phyloP scores from a whole-genome alignment of 2,888 invertebrate species.

The Pyrgus malvae region DNA sequence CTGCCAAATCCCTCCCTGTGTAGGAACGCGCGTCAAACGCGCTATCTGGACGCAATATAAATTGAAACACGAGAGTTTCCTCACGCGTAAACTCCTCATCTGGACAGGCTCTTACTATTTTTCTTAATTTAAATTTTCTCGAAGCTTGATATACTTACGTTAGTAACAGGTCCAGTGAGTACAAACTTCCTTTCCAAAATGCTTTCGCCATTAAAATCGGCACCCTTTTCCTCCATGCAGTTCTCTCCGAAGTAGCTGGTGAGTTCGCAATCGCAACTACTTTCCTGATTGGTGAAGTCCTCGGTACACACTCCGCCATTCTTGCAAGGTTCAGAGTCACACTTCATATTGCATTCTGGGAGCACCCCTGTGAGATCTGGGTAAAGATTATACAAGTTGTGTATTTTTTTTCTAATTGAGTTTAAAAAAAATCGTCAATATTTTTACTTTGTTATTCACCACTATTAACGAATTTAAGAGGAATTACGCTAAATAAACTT shows the following conservation, averaged over 20 bases:
- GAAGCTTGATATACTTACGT: conserved; percentile 45
- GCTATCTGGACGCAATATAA: too few species aligned
- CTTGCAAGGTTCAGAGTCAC: conserved; percentile 93
- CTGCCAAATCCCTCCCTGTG: too few species aligned
- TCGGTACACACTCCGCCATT: conserved; percentile 94
- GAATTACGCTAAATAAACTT: too few species aligned
- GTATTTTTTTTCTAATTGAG: too few species aligned
- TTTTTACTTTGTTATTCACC: too few species aligned
- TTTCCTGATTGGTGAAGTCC: conserved; percentile 92
- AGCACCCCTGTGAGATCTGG: conserved; percentile 85
- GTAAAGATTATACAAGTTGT: conserved; percentile 14
- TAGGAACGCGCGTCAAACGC: too few species aligned
- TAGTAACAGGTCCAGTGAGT: conserved; percentile 85
- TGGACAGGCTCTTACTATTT: too few species aligned
- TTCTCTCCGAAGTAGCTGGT: conserved; percentile 95
- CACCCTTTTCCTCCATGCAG: conserved; percentile 94
- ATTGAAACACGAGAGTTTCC: too few species aligned
- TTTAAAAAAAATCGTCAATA: too few species aligned
- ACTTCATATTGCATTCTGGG: conserved; percentile 93
- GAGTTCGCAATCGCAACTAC: conserved; percentile 93
- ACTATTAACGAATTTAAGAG: too few species aligned
- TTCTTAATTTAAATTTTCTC: not conserved
- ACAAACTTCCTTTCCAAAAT: conserved; percentile 90
- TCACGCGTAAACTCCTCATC: too few species aligned
- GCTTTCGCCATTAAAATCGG: conserved; percentile 94